Evolutionary conservation across 2,888 invertebrate species (phyloP).

Genomic region (Drosophila leonis): DNA sequence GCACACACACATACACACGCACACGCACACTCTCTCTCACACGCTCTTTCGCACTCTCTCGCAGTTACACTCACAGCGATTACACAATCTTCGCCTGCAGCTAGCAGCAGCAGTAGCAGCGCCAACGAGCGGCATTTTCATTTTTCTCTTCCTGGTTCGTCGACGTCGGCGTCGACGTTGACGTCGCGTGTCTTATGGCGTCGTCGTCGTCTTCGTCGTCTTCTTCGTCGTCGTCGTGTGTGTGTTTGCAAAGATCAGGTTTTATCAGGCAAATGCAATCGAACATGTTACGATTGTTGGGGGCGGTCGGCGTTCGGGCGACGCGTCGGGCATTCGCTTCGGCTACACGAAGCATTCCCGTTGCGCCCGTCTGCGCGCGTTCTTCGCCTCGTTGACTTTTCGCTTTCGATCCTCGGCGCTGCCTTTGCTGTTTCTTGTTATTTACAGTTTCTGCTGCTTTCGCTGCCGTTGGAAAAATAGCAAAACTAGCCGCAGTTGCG

Average conservation of each 20-base stretch:
- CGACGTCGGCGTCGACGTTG: slow-evolving; percentile 41
- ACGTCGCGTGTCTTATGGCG: slow-evolving; percentile 64
- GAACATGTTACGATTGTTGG: slow-evolving; percentile 59
- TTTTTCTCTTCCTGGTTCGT: slow-evolving; percentile 84
- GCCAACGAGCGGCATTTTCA: slow-evolving; percentile 73
- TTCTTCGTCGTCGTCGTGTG: neutral
- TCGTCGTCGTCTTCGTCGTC: slow-evolving; percentile 1
- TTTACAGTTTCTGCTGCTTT: slow-evolving; percentile 78
- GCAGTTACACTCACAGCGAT: slow-evolving; percentile 57
- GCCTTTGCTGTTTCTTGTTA: slow-evolving; percentile 70
- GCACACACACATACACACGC: slow-evolving; percentile 13
- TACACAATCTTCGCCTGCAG: slow-evolving; percentile 75
- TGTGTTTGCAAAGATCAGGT: slow-evolving; percentile 70
- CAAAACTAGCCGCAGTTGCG: slow-evolving; percentile 62
- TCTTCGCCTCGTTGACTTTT: slow-evolving; percentile 61
- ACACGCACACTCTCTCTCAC: slow-evolving; percentile 14
- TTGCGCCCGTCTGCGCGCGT: slow-evolving; percentile 22
- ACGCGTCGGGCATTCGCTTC: slow-evolving; percentile 17
- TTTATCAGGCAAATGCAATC: slow-evolving; percentile 76
- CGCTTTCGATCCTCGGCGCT: slow-evolving; percentile 78
- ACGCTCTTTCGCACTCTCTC: slow-evolving; percentile 25
- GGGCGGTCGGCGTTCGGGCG: slow-evolving; percentile 50
- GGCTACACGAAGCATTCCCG: slow-evolving; percentile 33
- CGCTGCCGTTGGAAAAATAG: slow-evolving; percentile 74
- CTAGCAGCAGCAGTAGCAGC: slow-evolving; percentile 46